phyloP scores from a whole-genome alignment of 2,797 vertebrate species.

The Agapornis canus region DNA sequence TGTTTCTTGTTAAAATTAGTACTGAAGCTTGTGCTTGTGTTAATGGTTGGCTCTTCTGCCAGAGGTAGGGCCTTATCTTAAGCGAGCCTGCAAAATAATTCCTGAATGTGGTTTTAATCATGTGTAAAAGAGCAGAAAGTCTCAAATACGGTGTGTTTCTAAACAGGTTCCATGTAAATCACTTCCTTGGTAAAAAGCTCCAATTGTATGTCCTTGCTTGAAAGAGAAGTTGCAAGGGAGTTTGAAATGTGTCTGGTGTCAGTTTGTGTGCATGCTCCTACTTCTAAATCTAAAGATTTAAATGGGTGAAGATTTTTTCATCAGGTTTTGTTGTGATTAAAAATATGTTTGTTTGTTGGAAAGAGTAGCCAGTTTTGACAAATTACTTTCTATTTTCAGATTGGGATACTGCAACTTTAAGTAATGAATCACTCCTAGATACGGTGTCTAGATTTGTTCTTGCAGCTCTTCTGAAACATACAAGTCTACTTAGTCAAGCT shows the following conservation, averaged over 20 bases:
- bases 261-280: neutral
- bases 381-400: constrained; percentile 81
- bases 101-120: neutral
- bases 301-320: neutral
- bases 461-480: constrained; percentile 93
- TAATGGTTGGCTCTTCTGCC: neutral
- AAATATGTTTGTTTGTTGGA: neutral
- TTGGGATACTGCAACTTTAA: constrained; percentile 94
- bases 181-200: neutral
- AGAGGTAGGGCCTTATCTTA: neutral
- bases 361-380: neutral
- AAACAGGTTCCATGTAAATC: neutral
- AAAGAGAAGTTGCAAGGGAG: neutral
- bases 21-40: neutral
- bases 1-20: neutral
- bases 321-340: neutral
- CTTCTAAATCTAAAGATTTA: neutral
- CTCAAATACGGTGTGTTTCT: neutral
- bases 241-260: neutral
- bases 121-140: neutral
- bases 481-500: constrained; percentile 88
- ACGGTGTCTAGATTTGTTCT: constrained; percentile 94
- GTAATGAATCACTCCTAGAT: constrained; percentile 92
- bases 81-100: neutral
- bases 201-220: neutral